Percentiles rank a stretch among this genome's conserved stretches.
phyloP scores from a whole-genome alignment of 2,113 vertebrate species.

The Emydocephalus ijimae region DNA sequence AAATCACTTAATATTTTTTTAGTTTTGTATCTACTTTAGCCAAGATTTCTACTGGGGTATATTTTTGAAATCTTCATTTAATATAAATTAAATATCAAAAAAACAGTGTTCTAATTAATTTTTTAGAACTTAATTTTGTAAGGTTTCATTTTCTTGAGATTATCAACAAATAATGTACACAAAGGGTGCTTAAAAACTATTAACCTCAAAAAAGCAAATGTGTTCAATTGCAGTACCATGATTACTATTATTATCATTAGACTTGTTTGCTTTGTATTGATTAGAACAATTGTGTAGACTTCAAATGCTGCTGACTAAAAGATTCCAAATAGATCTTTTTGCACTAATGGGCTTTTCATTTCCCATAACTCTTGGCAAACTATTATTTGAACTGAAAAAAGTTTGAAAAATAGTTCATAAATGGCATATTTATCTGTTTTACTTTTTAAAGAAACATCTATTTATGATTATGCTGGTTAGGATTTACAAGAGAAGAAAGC shows the following conservation, averaged over 20 bases:
- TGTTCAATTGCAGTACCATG: neutral
- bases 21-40: constrained; percentile 29
- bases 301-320: neutral
- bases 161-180: neutral
- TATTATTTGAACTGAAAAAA: neutral
- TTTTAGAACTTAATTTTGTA: constrained; percentile 37
- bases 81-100: constrained; percentile 22
- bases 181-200: neutral
- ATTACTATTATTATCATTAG: neutral
- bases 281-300: neutral
- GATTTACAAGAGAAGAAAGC: neutral
- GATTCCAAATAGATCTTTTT: neutral
- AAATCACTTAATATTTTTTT: constrained; percentile 53
- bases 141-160: neutral
- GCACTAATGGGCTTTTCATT: neutral
- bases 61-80: neutral
- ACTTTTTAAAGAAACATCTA: neutral
- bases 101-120: constrained; percentile 49
- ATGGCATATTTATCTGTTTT: neutral
- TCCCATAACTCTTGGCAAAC: neutral
- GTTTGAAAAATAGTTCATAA: neutral
- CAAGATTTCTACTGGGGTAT: neutral
- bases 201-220: neutral
- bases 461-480: neutral
- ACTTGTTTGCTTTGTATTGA: neutral